Evolutionary conservation across 2,888 invertebrate genomes (phyloP).

Genomic region (Eupelmus urozonus): DNA sequence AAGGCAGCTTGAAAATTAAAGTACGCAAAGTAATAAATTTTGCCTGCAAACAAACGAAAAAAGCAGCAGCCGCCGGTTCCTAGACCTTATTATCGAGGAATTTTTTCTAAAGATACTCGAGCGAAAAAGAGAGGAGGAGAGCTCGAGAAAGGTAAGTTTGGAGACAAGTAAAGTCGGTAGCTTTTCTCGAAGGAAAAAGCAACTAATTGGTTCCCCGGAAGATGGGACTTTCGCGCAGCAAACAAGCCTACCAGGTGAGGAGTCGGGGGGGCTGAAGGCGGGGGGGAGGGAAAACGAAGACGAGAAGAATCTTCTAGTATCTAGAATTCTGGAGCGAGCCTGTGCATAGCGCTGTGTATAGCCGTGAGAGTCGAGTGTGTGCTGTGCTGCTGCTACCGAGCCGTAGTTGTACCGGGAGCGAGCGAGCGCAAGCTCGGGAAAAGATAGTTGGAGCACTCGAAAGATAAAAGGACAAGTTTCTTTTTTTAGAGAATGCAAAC

Average conservation of each 20-base stretch:
- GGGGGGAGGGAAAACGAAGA: conserved; percentile 59
- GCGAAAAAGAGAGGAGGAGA: conserved; percentile 4
- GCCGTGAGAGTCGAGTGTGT: conserved; percentile 68
- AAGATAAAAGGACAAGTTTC: conserved; percentile 71
- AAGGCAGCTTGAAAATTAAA: not conserved
- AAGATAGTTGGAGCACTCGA: conserved; percentile 74
- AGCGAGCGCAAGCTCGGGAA: conserved; percentile 59
- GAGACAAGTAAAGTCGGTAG: conserved; percentile 58
- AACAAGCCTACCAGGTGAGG: conserved; percentile 67
- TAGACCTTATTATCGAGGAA: conserved; percentile 52
- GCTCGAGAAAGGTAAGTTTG: conserved; percentile 44
- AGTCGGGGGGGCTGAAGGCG: conserved; percentile 49
- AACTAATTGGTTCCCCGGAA: conserved; percentile 76
- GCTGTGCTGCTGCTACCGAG: conserved; percentile 66
- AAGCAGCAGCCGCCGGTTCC: not conserved
- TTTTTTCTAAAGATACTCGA: conserved; percentile 50
- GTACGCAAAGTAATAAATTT: no score
- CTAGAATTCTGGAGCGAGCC: conserved; percentile 75
- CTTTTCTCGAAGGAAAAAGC: conserved; percentile 71
- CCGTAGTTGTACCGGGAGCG: conserved; percentile 61
- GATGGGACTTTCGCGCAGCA: conserved; percentile 71
- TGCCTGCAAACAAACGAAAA: not conserved
- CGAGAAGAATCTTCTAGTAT: conserved; percentile 70
- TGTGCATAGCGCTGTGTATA: conserved; percentile 54
- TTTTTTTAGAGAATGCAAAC: conserved; percentile 73